Evolutionary conservation across 2,888 invertebrate species (phyloP), one percentile per base, ranked within the genome.

Genomic region (Apodemia hepburni): DNA sequence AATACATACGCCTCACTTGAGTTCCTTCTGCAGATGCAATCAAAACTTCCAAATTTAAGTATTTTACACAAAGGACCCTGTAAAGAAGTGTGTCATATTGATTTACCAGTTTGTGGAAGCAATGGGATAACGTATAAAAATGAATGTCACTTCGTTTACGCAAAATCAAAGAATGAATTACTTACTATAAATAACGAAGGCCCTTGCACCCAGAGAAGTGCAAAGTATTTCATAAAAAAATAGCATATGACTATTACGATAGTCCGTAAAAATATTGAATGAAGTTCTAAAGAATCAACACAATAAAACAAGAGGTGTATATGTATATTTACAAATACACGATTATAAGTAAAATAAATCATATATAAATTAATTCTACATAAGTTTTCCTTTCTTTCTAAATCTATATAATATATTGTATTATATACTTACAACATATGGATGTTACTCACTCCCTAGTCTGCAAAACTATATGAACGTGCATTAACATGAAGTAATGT

Each of bases 101-200:
- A 71, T 38, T 59, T 54, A 8, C 72, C 70, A 0, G 63, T 72
- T 11, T 73, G 73, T 57, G 73, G 67, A 12, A 69, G 64, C 47
- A 60, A 71, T 57, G 65, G 64, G 22, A 70, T 61, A 59, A 71
- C 69, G 1, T 73, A 73, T 49, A 59, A 70, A 38, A 73, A 72
- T 49, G 61, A 68, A 59, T 73, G 73, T 66, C 70, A 73, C 17
- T 62, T 72, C 8, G 61, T 66, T 62, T 70, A 65, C 61, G 71
- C 67, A 2, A 69, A 61, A 18, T 58, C 47, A 38, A 60, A 63
- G 7, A 35, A 66, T 9, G 59, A 27, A 4, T 35, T 9, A 0
- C 65, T 70, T n/a, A 29, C 18, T 42, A n/a, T 60, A 4, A 27
- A 8, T 59, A 61, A 66, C 35, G 59, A 60, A 33, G 72, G 72